Evolutionary conservation across 2,888 invertebrate genomes (phyloP).

Genomic region (Macaria liturata): DNA sequence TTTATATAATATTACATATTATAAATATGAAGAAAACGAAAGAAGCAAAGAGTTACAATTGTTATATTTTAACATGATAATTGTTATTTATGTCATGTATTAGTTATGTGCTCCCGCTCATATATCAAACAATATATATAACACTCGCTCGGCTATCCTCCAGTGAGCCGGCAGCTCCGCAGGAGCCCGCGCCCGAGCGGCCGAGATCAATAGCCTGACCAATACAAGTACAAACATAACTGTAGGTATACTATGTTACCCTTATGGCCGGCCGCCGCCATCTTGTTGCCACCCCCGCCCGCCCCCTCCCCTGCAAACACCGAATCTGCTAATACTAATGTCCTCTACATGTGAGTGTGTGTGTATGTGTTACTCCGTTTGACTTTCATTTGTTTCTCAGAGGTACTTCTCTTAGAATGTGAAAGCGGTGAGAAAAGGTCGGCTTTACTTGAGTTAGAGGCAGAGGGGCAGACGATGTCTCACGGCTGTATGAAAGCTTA

Average conservation of each 20-base stretch:
- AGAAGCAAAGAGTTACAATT: too few relatives aligned
- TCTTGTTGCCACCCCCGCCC: constrained; percentile 72
- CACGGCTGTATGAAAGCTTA: too few relatives aligned
- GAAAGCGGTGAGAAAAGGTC: not conserved
- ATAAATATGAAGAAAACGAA: too few relatives aligned
- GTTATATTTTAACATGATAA: too few relatives aligned
- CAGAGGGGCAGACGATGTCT: too few relatives aligned
- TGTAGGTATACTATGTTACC: constrained; percentile 80
- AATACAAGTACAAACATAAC: constrained; percentile 71
- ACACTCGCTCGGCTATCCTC: too few relatives aligned
- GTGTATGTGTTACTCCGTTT: constrained; percentile 27
- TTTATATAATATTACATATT: too few relatives aligned
- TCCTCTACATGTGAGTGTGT: constrained; percentile 53
- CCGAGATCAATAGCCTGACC: constrained; percentile 75
- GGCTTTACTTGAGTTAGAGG: not conserved
- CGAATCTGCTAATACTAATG: constrained; percentile 83
- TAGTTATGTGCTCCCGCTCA: too few relatives aligned
- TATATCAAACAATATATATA: too few relatives aligned
- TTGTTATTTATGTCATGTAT: too few relatives aligned
- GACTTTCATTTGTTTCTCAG: constrained; percentile 39
- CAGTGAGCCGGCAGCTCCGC: too few relatives aligned
- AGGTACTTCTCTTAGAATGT: constrained; percentile 19
- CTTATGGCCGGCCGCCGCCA: constrained; percentile 82
- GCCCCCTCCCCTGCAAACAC: constrained; percentile 79
- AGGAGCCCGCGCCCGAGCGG: constrained; percentile 1